Base-by-base conservation (phyloP, 1,140 invertebrate species). In the Eubasilissa regina region DNA sequence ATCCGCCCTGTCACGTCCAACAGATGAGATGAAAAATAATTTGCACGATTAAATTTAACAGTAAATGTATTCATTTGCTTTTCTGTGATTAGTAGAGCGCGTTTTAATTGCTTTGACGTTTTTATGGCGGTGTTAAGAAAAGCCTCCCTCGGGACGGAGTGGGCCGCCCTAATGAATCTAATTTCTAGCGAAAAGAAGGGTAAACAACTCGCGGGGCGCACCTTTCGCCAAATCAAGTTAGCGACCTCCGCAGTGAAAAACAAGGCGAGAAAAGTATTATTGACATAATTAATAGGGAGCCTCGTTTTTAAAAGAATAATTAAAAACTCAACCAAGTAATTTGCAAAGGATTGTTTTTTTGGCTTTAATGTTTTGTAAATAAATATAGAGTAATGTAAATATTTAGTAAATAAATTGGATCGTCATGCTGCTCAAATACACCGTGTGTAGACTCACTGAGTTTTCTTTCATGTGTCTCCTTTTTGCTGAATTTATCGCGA, bases 51-150 rank as follows among this genome's bases (percentile, higher is more conserved):
- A 17, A 17, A 13, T 56, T 56, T 56, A n/a, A 7, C 53, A n/a
- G n/a, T 56, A 62, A 6, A 62, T 15, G 25, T 25, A 62, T 21
- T 51, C 66, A 70, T 70, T 70, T 48, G 45, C 21, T 70, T 51
- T 70, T 70, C 66, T 25, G 51, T 74, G 70, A 70, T 74, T 81
- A 73, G 68, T 78, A 45, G 77, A 55, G 66, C 44, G 70, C 68
- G 48, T 62, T 60, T 78, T 78, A 78, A 78, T 78, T 78, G 77
- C 77, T 78, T 78, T 78, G 77, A 78, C 77, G 58, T 78, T 78
- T 78, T 62, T 68, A 60, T 62, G 66, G 43, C 25, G 48, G 64
- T 47, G 58, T 45, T 70, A 72, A 70, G 68, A 74, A 78, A 74
- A 73, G 45, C 19, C 43, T 53, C 77, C 77, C 77, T 12, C 9